These are phyloP conservation scores for Cetoscarus ocellatus DNA, from an alignment of 2,797 vertebrate species.

Conservation along the genomic window DNA sequence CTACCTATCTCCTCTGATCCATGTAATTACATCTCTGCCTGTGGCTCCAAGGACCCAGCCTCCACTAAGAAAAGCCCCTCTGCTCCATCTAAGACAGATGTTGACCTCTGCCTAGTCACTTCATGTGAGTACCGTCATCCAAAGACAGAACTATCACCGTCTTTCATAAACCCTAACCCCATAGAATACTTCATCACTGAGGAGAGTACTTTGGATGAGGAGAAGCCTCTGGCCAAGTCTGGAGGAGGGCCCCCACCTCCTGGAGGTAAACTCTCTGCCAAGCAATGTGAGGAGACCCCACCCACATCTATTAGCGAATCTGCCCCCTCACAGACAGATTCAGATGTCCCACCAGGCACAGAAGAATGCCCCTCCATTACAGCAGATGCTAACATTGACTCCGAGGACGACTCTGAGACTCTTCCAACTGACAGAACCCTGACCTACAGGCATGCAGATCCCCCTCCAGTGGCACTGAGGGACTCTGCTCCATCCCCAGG, in stretches of 20 bases:
- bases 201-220: constrained; percentile 85
- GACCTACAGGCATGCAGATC: constrained; percentile 93
- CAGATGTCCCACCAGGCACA: constrained; percentile 96
- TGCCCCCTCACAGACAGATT: constrained; percentile 95
- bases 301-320: constrained; percentile 97
- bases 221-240: constrained; percentile 88
- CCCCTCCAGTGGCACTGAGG: constrained; percentile 88
- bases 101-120: constrained; percentile 94
- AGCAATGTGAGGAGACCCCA: constrained; percentile 96
- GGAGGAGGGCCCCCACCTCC: constrained; percentile 90
- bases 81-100: constrained; percentile 89
- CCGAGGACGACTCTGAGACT: constrained; percentile 98
- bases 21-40: constrained; percentile 62
- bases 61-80: constrained; percentile 71
- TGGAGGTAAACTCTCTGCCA: constrained; percentile 88
- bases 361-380: constrained; percentile 99
- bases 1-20: constrained; percentile 70
- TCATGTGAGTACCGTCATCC: constrained; percentile 96
- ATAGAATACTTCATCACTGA: constrained; percentile 95
- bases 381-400: constrained; percentile 98
- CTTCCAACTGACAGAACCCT: constrained; percentile 96
- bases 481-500: constrained; percentile 92
- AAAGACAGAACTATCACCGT: constrained; percentile 96
- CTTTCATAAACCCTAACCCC: constrained; percentile 97
- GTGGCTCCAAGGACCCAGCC: constrained; percentile 78